Conservation (phyloP, 2,113 vertebrate species). For the Bungarus multicinctus region DNA sequence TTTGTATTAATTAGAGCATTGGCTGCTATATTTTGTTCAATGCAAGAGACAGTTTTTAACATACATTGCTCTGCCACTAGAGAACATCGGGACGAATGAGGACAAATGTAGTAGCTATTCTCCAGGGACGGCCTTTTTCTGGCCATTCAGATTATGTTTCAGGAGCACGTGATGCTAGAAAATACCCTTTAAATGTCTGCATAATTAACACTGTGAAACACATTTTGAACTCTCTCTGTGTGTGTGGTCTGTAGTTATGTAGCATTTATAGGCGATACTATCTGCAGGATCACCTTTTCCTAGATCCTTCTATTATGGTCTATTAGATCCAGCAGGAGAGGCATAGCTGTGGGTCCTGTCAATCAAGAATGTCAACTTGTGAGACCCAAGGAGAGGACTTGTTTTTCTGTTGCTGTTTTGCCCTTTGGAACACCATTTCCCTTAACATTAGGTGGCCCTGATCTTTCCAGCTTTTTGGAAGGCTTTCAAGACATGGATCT, state of each 20-base stretch:
- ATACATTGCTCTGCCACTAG: not conserved
- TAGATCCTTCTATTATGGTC: not conserved
- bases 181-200: not conserved
- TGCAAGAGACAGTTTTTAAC: not conserved
- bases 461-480: not conserved
- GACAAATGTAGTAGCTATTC: not conserved
- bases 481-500: not conserved
- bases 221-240: not conserved
- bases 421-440: not conserved
- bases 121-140: not conserved
- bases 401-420: not conserved
- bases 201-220: not conserved
- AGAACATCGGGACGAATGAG: not conserved
- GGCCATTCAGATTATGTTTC: not conserved
- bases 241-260: not conserved
- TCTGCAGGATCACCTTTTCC: not conserved
- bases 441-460: not conserved
- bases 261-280: not conserved
- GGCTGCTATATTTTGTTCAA: slow-evolving; percentile 20
- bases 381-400: not conserved
- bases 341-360: not conserved
- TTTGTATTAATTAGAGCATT: slow-evolving; percentile 44
- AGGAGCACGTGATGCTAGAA: not conserved
- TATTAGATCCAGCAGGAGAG: not conserved
- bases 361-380: not conserved